Percentiles rank a stretch among this genome's conserved stretches.
These are phyloP conservation scores for Antheraea yamamai DNA, from an alignment of 2,888 invertebrate species.

Conservation along the genomic window DNA sequence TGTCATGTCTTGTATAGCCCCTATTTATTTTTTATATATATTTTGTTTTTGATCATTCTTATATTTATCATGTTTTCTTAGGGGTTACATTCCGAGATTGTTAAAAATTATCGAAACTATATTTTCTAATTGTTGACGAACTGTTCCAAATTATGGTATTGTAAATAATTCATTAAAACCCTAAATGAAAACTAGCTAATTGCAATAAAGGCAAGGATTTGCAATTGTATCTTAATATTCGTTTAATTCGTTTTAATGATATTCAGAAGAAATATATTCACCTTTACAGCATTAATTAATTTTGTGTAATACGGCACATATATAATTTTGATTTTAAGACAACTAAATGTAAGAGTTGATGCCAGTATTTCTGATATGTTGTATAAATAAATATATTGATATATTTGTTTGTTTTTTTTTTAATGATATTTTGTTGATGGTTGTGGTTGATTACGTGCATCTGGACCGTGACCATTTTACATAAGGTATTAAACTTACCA, in stretches of 20 bases:
- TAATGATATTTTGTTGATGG: background rate
- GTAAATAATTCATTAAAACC: no score
- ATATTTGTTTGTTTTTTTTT: background rate
- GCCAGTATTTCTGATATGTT: constrained; percentile 1
- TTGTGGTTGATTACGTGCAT: no score
- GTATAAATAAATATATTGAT: background rate
- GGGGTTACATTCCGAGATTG: background rate
- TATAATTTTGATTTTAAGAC: background rate
- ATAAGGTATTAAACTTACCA: no score
- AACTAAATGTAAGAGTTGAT: background rate
- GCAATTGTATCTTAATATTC: background rate
- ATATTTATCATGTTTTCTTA: background rate
- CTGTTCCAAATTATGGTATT: no score
- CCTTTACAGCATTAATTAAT: background rate
- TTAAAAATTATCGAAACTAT: background rate
- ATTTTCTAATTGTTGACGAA: background rate
- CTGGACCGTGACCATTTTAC: no score
- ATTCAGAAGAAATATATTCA: background rate
- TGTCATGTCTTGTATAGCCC: no score
- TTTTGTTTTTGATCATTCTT: background rate
- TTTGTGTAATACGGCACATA: background rate
- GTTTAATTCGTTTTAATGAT: background rate
- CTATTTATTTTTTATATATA: no score
- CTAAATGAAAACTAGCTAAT: background rate
- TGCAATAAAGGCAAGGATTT: background rate